These are phyloP conservation scores for Echinometra lucunter DNA, from an alignment of 53 echinoderm and acorn worm genomes.

Conservation along the genomic window DNA sequence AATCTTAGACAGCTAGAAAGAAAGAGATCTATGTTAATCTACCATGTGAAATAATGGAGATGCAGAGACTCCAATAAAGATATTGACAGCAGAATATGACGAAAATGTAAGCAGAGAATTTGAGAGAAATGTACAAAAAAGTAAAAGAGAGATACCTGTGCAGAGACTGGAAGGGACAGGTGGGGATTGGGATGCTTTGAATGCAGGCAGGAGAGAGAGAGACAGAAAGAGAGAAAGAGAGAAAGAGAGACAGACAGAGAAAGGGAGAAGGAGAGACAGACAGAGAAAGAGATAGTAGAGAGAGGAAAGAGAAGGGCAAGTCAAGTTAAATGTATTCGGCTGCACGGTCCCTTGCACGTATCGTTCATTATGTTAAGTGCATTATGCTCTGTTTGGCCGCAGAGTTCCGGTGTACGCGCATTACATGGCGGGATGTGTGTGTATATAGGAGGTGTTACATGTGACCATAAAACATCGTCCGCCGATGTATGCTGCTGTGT, in stretches of 20 bases:
- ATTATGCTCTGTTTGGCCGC: conserved; percentile 58
- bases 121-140: background rate
- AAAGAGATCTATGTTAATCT: background rate
- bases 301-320: conserved; percentile 5
- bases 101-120: background rate
- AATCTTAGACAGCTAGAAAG: background rate
- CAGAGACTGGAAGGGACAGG: background rate
- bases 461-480: conserved; percentile 38
- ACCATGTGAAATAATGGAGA: background rate
- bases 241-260: background rate
- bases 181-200: background rate
- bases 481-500: conserved; percentile 30
- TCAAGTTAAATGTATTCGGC: conserved; percentile 41
- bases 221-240: background rate
- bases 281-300: background rate
- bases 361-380: conserved; percentile 66
- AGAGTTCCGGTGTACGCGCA: conserved; percentile 56
- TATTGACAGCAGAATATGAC: background rate
- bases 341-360: conserved; percentile 40
- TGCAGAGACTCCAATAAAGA: background rate
- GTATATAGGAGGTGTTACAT: conserved; percentile 27
- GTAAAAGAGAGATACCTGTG: background rate
- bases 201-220: background rate
- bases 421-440: conserved; percentile 50
- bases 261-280: background rate